phyloP scores from a whole-genome alignment of 2,888 invertebrate species.

The Lochmaea capreae region DNA sequence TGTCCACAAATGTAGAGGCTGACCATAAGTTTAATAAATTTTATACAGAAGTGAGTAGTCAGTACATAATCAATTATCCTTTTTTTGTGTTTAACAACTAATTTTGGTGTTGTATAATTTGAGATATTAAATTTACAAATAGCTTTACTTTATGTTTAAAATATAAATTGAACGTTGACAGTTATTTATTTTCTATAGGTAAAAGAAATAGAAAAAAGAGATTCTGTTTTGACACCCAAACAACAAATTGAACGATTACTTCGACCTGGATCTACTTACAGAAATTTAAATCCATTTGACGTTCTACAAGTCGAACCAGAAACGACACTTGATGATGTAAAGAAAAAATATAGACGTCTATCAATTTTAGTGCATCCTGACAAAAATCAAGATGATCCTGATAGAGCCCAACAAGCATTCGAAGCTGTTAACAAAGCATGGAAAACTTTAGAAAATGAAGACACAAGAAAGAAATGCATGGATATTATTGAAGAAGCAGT shows the following conservation, averaged over 20 bases:
- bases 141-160: no score
- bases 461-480: slow-evolving; percentile 91
- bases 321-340: slow-evolving; percentile 88
- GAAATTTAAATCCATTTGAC: slow-evolving; percentile 97
- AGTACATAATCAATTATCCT: not conserved
- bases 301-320: slow-evolving; percentile 93
- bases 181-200: slow-evolving; percentile 72
- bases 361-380: slow-evolving; percentile 99
- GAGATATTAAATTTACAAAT: no score
- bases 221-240: slow-evolving; percentile 94
- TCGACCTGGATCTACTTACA: slow-evolving; percentile 97
- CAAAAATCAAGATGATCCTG: slow-evolving; percentile 96
- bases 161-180: no score
- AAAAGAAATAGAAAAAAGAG: slow-evolving; percentile 97
- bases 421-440: slow-evolving; percentile 95
- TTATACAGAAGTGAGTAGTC: slow-evolving; percentile 79
- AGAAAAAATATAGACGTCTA: slow-evolving; percentile 92
- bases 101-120: no score
- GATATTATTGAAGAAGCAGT: slow-evolving; percentile 98
- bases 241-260: slow-evolving; percentile 97
- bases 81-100: not conserved
- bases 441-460: slow-evolving; percentile 95
- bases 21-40: slow-evolving; percentile 82
- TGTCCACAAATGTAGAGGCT: slow-evolving; percentile 51
- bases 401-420: slow-evolving; percentile 92